Evolutionary conservation across 2,888 invertebrate genomes (phyloP).

Genomic region (Zaprionus obscuricornis): DNA sequence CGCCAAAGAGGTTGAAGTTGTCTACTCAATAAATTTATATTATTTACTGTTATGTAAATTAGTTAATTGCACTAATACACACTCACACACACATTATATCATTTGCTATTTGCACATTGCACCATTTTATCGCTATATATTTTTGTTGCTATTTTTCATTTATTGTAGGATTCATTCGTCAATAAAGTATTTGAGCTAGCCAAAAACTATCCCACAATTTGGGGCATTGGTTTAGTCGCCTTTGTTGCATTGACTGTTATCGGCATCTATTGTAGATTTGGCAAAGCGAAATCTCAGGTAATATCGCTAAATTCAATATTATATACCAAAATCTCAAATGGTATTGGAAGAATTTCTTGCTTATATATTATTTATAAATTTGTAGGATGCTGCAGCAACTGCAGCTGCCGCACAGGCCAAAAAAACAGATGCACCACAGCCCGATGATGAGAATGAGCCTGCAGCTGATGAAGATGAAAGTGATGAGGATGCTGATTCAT

Average conservation of each 20-base stretch:
- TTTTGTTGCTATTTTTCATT: conserved; percentile 54
- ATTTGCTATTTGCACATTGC: conserved; percentile 56
- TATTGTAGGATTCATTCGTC: conserved; percentile 91
- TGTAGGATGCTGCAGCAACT: conserved; percentile 83
- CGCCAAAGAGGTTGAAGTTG: conserved; percentile 86
- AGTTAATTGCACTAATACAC: conserved; percentile 1
- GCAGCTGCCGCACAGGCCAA: conserved; percentile 85
- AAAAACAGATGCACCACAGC: conserved; percentile 89
- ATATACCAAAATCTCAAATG: background rate
- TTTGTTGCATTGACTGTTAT: conserved; percentile 91
- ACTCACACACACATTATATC: conserved; percentile 49
- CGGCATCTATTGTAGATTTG: conserved; percentile 81
- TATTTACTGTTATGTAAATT: conserved; percentile 20
- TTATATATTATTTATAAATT: background rate
- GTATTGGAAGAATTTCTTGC: too few species aligned
- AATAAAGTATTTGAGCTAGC: conserved; percentile 90
- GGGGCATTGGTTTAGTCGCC: conserved; percentile 92
- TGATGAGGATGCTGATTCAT: conserved; percentile 48
- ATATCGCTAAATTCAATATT: conserved; percentile 49
- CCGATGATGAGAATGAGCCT: conserved; percentile 84
- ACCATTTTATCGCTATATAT: too few species aligned
- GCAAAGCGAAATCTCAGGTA: conserved; percentile 84
- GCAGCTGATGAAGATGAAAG: conserved; percentile 52
- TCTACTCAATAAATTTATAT: background rate
- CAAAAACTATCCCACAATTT: conserved; percentile 94